A percentile compares a stretch with the other conserved stretches of the same genome.
Conservation (phyloP, 2,113 vertebrate genomes). For the Ramphastos sulfuratus region DNA sequence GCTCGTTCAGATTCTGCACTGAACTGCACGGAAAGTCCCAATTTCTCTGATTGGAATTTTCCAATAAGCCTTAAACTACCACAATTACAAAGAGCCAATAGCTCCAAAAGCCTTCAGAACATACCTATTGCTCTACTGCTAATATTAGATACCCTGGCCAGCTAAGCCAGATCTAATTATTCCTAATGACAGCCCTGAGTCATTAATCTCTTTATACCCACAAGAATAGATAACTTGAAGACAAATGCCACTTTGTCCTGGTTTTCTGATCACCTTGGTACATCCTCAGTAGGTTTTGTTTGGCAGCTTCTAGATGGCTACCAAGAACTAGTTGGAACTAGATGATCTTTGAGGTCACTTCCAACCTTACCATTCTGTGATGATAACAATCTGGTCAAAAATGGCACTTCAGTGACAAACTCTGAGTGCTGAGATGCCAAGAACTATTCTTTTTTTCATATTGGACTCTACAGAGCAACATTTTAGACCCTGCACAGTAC, state of each 20-base stretch:
- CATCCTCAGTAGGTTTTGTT: background rate
- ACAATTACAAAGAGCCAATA: background rate
- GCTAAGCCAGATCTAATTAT: slow-evolving; percentile 20
- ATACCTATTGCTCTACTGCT: background rate
- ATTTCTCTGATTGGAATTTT: too few relatives aligned
- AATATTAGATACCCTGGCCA: slow-evolving; percentile 19
- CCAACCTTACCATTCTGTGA: too few relatives aligned
- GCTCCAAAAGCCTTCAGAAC: background rate
- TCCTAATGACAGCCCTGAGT: background rate
- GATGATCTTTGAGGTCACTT: too few relatives aligned
- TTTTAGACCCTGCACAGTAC: background rate
- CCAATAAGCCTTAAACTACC: too few relatives aligned
- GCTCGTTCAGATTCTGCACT: too few relatives aligned
- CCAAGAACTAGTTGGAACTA: background rate
- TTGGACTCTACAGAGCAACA: background rate
- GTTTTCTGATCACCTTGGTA: background rate
- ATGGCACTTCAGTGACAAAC: background rate
- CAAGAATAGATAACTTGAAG: slow-evolving; percentile 12
- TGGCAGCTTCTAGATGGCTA: background rate
- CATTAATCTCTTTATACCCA: slow-evolving; percentile 40
- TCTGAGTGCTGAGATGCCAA: background rate
- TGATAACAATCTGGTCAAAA: background rate
- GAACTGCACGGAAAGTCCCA: too few relatives aligned
- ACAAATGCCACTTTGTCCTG: slow-evolving; percentile 22
- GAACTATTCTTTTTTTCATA: background rate